A percentile compares a stretch with the other conserved stretches of the same genome.
phyloP scores from a whole-genome alignment of 2,113 vertebrate species.

The Brienomyrus longianalis region DNA sequence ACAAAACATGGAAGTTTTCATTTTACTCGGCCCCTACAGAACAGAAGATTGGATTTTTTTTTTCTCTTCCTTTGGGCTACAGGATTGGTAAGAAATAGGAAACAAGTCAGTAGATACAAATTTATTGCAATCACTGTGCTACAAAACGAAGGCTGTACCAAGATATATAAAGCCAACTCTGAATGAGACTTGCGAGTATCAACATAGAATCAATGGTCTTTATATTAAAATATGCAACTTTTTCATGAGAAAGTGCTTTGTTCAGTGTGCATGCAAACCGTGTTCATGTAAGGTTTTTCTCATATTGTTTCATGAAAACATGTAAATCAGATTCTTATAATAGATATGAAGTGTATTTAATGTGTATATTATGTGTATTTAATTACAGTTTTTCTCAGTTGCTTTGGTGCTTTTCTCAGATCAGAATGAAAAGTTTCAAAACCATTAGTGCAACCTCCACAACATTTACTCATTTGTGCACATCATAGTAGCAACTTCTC shows the following conservation, averaged over 20 bases:
- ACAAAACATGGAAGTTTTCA: conserved; percentile 18
- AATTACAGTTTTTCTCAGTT: too few species aligned
- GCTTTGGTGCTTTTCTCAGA: too few species aligned
- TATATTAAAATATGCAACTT: not conserved
- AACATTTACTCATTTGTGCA: too few species aligned
- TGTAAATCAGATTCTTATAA: not conserved
- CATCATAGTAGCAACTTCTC: too few species aligned
- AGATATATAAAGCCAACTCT: not conserved
- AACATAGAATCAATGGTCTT: not conserved
- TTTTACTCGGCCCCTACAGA: not conserved
- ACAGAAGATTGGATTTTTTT: not conserved
- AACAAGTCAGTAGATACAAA: conserved; percentile 4
- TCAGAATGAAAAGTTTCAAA: too few species aligned
- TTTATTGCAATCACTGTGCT: conserved; percentile 21
- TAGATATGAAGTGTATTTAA: not conserved
- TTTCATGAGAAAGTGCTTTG: not conserved
- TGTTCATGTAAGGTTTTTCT: not conserved
- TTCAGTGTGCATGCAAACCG: not conserved
- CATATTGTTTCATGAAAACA: not conserved
- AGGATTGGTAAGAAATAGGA: not conserved
- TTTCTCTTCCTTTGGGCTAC: not conserved
- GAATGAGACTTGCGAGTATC: not conserved
- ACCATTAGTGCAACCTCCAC: too few species aligned
- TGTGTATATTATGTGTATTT: not conserved
- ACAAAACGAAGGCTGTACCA: not conserved